These are phyloP conservation scores for Planiliza haematocheilus DNA, from an alignment of 2,113 vertebrate species.

Conservation along the genomic window DNA sequence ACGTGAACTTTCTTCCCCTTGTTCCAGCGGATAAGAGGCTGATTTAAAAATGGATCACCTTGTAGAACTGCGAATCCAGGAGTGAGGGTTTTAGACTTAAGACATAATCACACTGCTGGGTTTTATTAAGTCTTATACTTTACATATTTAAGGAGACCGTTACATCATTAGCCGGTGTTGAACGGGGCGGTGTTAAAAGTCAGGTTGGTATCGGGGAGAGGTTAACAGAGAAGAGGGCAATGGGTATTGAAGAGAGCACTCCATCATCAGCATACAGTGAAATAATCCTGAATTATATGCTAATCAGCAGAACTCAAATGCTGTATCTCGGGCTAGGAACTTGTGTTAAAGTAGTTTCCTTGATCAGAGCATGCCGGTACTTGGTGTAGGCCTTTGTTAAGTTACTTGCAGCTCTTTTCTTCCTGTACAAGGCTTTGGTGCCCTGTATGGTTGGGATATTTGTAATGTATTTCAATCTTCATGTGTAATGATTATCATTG, in stretches of 20 bases:
- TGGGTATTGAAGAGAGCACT: conserved; percentile 45
- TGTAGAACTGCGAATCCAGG: conserved; percentile 74
- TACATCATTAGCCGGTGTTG: conserved; percentile 81
- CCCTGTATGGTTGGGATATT: conserved; percentile 50
- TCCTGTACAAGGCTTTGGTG: conserved; percentile 71
- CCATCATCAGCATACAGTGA: conserved; percentile 70
- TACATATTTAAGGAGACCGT: conserved; percentile 84
- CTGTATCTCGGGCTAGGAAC: conserved; percentile 62
- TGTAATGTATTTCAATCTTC: conserved; percentile 57
- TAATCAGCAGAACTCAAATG: conserved; percentile 73
- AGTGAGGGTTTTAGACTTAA: conserved; percentile 72
- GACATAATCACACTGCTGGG: conserved; percentile 72
- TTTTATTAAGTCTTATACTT: conserved; percentile 83
- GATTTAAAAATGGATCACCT: conserved; percentile 78
- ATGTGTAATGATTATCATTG: conserved; percentile 40
- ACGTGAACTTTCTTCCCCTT: conserved; percentile 76
- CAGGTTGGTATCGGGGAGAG: conserved; percentile 66
- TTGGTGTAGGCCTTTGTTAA: conserved; percentile 71
- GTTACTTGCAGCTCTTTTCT: conserved; percentile 65
- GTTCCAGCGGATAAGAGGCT: conserved; percentile 74
- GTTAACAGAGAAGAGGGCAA: conserved; percentile 69
- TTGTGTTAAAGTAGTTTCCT: conserved; percentile 65
- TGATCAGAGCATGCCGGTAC: conserved; percentile 61
- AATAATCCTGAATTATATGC: conserved; percentile 81
- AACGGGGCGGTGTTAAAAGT: conserved; percentile 75